Evolutionary conservation across 1,140 invertebrate species (phyloP).

Genomic region (Arctopsyche grandis): DNA sequence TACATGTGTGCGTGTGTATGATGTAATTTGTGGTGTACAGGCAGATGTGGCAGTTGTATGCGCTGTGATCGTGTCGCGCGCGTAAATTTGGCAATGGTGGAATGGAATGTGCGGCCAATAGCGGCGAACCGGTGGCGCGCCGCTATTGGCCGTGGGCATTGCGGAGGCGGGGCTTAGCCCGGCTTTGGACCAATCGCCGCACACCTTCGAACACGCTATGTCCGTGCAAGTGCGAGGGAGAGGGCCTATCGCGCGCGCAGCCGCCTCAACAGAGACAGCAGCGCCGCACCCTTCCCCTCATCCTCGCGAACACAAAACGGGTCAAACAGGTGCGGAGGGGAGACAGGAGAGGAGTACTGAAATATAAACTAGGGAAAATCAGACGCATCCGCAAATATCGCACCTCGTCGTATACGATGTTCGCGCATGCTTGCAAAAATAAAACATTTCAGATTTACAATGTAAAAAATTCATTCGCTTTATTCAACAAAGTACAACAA

Average conservation of each 20-base stretch:
- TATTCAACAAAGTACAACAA: conserved; percentile 10
- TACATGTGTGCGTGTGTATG: neutral
- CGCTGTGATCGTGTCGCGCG: neutral
- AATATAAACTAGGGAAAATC: neutral
- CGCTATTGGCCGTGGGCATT: neutral
- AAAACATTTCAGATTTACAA: neutral
- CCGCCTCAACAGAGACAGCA: neutral
- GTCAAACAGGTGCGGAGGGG: conserved; percentile 17
- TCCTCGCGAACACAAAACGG: neutral
- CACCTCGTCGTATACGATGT: neutral
- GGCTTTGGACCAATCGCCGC: neutral
- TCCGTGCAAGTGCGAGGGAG: too few species aligned
- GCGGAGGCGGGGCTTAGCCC: conserved; percentile 16
- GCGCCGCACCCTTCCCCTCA: neutral
- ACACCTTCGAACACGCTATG: neutral
- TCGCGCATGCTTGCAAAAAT: neutral
- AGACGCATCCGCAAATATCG: neutral
- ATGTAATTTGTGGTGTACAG: neutral
- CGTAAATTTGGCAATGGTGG: conserved; percentile 36
- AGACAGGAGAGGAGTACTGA: neutral
- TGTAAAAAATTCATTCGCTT: conserved; percentile 34
- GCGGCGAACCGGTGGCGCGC: neutral
- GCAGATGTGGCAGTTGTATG: neutral
- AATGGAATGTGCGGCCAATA: conserved; percentile 29
- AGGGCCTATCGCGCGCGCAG: neutral